Evolutionary conservation across 2,888 invertebrate genomes (phyloP).

Genomic region (Myathropa florea): DNA sequence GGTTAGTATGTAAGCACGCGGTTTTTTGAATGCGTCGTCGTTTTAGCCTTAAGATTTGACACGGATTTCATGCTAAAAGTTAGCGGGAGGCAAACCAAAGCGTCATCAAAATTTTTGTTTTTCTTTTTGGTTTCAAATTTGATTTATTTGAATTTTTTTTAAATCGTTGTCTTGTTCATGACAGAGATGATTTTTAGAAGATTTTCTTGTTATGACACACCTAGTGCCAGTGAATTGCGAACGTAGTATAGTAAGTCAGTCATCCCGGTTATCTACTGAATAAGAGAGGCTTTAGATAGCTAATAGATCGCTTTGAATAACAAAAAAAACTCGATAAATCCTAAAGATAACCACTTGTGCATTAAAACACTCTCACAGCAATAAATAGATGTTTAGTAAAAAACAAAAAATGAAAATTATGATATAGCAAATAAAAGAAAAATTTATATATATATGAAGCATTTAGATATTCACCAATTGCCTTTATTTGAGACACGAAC

Average conservation of each 20-base stretch:
- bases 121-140: neutral
- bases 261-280: neutral
- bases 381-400: conserved; percentile 39
- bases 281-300: neutral
- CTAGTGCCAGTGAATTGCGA: neutral
- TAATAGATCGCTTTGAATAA: conserved; percentile 15
- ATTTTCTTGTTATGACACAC: neutral
- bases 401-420: neutral
- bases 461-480: conserved; percentile 73
- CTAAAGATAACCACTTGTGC: conserved; percentile 47
- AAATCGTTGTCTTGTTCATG: neutral
- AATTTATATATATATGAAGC: conserved; percentile 53
- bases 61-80: neutral
- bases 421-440: conserved; percentile 21
- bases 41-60: neutral
- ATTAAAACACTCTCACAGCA: conserved; percentile 44
- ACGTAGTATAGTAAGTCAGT: conserved; percentile 3
- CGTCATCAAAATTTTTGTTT: neutral
- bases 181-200: neutral
- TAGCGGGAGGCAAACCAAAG: neutral
- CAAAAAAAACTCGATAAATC: neutral
- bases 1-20: neutral
- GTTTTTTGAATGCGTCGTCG: neutral
- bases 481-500: conserved; percentile 72
- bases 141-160: neutral